Evolutionary conservation across 1,140 invertebrate genomes (phyloP).

Genomic region (Oncopeltus fasciatus): DNA sequence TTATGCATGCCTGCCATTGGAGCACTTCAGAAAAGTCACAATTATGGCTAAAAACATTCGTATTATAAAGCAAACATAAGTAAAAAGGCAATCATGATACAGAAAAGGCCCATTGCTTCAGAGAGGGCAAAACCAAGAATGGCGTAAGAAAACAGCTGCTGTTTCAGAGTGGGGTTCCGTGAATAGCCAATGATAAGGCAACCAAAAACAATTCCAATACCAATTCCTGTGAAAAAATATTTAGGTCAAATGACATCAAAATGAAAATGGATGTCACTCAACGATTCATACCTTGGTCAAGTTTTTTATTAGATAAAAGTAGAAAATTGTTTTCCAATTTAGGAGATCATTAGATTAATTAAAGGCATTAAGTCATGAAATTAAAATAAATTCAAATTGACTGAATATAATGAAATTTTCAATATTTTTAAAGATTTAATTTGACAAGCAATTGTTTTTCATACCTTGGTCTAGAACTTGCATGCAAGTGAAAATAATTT

Average conservation of each 20-base stretch:
- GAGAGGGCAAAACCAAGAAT: constrained; percentile 86
- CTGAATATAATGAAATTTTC: too few species aligned
- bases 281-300: too few species aligned
- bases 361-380: too few species aligned
- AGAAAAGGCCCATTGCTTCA: constrained; percentile 93
- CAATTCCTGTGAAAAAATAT: constrained; percentile 49
- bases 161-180: constrained; percentile 82
- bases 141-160: constrained; percentile 86
- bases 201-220: constrained; percentile 86
- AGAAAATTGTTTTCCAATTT: too few species aligned
- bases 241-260: background rate
- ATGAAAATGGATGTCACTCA: background rate
- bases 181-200: constrained; percentile 82
- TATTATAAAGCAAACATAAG: constrained; percentile 62
- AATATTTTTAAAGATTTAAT: too few species aligned
- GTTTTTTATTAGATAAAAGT: too few species aligned
- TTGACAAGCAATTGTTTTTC: too few species aligned
- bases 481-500: too few species aligned
- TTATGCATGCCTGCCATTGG: background rate
- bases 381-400: too few species aligned
- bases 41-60: background rate
- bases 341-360: too few species aligned
- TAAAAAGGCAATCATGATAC: constrained; percentile 88
- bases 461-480: too few species aligned
- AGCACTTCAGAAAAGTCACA: background rate